Percentiles rank a stretch among this genome's conserved stretches.
Conservation (phyloP, 2,797 vertebrate genomes). For the Acanthurus leucopareius region DNA sequence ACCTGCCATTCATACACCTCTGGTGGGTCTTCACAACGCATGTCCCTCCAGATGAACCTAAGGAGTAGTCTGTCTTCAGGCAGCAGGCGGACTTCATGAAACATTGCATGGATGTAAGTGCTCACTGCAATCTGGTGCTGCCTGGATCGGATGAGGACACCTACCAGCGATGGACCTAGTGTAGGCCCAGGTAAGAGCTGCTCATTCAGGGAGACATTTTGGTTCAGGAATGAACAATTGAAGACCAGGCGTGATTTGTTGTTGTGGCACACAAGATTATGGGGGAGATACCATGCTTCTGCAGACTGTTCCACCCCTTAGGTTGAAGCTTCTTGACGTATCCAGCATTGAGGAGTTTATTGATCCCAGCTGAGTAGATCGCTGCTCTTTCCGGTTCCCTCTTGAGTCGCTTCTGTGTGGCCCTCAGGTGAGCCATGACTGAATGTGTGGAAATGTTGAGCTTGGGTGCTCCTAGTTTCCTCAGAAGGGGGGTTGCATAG, state of each 20-base stretch:
- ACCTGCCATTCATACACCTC: constrained; percentile 24
- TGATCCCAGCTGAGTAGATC: constrained; percentile 3
- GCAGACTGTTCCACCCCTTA: not conserved
- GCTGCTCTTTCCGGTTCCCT: not conserved
- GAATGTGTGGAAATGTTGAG: not conserved
- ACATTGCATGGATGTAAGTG: constrained; percentile 25
- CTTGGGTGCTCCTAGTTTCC: not conserved
- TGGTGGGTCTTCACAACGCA: not conserved
- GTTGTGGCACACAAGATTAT: constrained; percentile 44
- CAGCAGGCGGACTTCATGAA: constrained; percentile 28
- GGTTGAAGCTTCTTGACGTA: constrained; percentile 1
- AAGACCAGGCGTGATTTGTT: constrained; percentile 24
- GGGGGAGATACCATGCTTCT: constrained; percentile 41
- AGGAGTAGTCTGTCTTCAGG: constrained; percentile 33
- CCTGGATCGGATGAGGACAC: constrained; percentile 13
- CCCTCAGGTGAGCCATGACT: constrained; percentile 19
- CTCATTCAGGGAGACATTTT: constrained; percentile 13
- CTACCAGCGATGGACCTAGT: constrained; percentile 18
- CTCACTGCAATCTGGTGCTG: constrained; percentile 23
- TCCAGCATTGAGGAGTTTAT: not conserved
- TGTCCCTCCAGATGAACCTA: constrained; percentile 25
- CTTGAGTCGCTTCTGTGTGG: not conserved
- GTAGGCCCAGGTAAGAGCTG: constrained; percentile 22
- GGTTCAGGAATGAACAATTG: constrained; percentile 28
- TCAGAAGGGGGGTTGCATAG: constrained; percentile 15